phyloP scores from a whole-genome alignment of 1,140 invertebrate species.

The Globodera rostochiensis region DNA sequence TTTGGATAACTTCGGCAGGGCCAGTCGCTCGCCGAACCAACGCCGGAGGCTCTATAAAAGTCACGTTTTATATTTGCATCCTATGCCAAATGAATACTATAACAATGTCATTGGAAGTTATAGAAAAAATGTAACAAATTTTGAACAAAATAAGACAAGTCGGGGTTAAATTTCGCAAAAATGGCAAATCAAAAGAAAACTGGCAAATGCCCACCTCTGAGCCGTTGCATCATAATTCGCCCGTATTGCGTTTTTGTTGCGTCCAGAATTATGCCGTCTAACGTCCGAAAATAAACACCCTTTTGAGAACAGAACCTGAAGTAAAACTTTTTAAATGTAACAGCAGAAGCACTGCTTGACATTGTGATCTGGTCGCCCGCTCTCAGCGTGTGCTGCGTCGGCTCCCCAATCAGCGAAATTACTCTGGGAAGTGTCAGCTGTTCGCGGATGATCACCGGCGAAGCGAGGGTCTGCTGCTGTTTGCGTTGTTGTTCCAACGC shows the following conservation, averaged over 20 bases:
- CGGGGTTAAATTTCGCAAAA: not conserved
- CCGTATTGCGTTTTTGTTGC: conserved; percentile 35
- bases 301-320: conserved; percentile 16
- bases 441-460: conserved; percentile 9
- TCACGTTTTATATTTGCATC: no score
- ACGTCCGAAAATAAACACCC: conserved; percentile 35
- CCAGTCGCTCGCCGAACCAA: not conserved
- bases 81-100: no score
- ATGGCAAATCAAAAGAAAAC: not conserved
- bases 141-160: not conserved
- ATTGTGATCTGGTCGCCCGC: conserved; percentile 34
- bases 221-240: not conserved
- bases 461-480: not conserved
- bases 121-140: not conserved
- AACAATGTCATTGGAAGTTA: no score
- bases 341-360: not conserved
- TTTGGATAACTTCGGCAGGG: not conserved
- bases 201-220: not conserved
- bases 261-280: conserved; percentile 35
- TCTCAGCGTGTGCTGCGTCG: conserved; percentile 1
- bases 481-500: not conserved
- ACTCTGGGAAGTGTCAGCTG: conserved; percentile 34
- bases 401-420: conserved; percentile 22
- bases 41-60: no score
- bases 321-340: not conserved